These are phyloP conservation scores for Xiphophorus maculatus DNA, from an alignment of 2,113 vertebrate species.

Conservation along the genomic window DNA sequence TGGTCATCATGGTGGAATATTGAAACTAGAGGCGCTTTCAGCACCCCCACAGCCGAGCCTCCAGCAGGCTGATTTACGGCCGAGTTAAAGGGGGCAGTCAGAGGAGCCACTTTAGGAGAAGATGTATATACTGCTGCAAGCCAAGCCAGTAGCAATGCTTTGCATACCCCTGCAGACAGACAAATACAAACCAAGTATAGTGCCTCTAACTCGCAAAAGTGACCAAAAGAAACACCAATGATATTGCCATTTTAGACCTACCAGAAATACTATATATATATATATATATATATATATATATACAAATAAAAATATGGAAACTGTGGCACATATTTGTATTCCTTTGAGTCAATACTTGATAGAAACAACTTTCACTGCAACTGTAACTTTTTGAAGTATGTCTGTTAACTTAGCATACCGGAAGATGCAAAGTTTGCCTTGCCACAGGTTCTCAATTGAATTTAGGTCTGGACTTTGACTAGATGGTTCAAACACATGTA, in stretches of 20 bases:
- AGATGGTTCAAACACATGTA: neutral
- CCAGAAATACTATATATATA: neutral
- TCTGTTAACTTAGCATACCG: neutral
- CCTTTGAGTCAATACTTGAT: neutral
- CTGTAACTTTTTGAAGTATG: neutral
- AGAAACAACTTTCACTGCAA: neutral
- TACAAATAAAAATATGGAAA: neutral
- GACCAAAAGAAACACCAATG: neutral
- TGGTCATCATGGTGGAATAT: slow-evolving; percentile 22
- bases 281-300: too few species aligned
- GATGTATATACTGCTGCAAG: slow-evolving; percentile 57
- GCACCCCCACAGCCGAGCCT: slow-evolving; percentile 31
- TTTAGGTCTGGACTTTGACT: neutral
- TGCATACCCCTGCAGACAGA: slow-evolving; percentile 34
- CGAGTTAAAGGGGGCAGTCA: slow-evolving; percentile 56
- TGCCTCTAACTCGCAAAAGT: too few species aligned
- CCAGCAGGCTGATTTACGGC: slow-evolving; percentile 69
- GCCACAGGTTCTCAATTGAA: neutral
- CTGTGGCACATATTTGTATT: neutral
- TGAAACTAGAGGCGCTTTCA: slow-evolving; percentile 34
- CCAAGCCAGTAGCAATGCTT: slow-evolving; percentile 34
- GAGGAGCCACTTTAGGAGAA: slow-evolving; percentile 61
- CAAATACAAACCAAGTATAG: neutral
- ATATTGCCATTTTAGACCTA: neutral
- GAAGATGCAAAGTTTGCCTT: neutral